These are phyloP conservation scores for Myotis pilosus DNA, from an alignment of 2,797 vertebrate species.

Conservation along the genomic window DNA sequence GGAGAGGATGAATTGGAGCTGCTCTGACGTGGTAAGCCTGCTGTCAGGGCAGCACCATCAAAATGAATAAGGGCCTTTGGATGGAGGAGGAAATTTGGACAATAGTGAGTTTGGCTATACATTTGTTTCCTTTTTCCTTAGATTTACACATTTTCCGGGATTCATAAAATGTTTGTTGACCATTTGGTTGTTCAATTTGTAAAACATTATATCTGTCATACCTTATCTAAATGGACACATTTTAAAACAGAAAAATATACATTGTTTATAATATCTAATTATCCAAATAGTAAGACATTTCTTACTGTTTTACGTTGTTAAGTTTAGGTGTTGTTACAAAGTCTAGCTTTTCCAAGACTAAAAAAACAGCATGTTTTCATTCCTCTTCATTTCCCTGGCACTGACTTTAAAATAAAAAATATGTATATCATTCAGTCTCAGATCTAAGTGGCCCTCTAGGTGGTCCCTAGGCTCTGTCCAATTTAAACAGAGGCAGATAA, in stretches of 20 bases:
- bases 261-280: neutral
- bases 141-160: neutral
- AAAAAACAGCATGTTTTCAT: neutral
- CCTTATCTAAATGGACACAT: neutral
- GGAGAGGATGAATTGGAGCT: neutral
- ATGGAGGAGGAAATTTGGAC: neutral
- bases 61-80: neutral
- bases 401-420: neutral
- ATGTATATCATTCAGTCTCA: neutral
- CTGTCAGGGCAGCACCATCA: neutral
- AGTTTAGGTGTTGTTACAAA: slow-evolving; percentile 16
- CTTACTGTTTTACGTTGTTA: neutral
- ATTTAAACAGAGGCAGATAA: neutral
- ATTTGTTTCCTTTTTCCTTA: neutral
- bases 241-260: slow-evolving; percentile 12
- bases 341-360: neutral
- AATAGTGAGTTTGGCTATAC: neutral
- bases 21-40: neutral
- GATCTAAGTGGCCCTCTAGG: neutral
- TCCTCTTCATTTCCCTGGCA: neutral
- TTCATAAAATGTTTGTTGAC: neutral
- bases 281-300: neutral
- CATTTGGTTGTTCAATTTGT: neutral
- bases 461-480: neutral
- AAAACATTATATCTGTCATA: neutral